Conservation (phyloP, 2,797 vertebrate species). For the Coluber constrictor region DNA sequence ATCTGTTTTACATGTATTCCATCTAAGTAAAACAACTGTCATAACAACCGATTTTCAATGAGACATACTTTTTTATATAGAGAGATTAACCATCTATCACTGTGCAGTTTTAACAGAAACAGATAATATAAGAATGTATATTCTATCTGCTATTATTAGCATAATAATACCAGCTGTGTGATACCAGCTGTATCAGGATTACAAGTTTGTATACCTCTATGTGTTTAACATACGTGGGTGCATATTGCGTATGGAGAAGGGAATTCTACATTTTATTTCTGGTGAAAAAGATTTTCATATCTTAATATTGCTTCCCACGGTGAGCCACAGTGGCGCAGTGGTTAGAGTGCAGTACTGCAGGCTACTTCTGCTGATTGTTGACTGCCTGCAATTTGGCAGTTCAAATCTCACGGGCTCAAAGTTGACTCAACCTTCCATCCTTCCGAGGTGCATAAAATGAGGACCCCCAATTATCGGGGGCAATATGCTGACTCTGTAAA, state of each 20-base stretch:
- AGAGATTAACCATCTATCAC: constrained; percentile 19
- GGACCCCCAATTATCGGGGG: too few relatives aligned
- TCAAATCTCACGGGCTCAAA: too few relatives aligned
- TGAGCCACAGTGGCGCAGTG: too few relatives aligned
- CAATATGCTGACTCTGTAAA: too few relatives aligned
- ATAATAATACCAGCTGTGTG: background rate
- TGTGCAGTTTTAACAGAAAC: constrained; percentile 24
- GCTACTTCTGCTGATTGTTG: too few relatives aligned
- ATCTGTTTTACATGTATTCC: constrained; percentile 40
- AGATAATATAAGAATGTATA: constrained; percentile 1
- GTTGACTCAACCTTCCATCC: too few relatives aligned
- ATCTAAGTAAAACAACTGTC: constrained; percentile 17
- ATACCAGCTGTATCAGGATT: background rate
- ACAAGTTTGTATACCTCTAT: background rate
- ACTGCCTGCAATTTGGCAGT: too few relatives aligned
- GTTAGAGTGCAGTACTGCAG: too few relatives aligned
- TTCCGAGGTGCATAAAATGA: too few relatives aligned
- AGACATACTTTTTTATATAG: constrained; percentile 19
- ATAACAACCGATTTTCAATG: background rate
- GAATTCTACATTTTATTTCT: background rate
- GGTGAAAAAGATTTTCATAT: background rate
- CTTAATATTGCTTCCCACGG: background rate
- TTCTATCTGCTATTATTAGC: background rate
- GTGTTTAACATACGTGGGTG: background rate
- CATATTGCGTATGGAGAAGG: background rate